Conservation (phyloP, 1,140 invertebrate genomes). For the Adelges cooleyi region DNA sequence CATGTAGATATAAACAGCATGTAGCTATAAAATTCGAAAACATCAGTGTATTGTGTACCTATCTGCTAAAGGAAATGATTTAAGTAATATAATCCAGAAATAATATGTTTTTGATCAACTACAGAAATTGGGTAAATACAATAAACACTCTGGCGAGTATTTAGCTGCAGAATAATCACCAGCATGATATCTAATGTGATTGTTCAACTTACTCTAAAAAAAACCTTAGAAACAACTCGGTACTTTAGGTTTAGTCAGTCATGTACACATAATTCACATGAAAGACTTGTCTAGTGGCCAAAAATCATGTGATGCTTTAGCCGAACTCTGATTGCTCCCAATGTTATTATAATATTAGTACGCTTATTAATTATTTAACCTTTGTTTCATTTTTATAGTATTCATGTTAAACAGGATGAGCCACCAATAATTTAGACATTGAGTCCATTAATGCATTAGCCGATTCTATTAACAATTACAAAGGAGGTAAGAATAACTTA, state of each 20-base stretch:
- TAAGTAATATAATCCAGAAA: slow-evolving; percentile 39
- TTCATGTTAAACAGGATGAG: slow-evolving; percentile 78
- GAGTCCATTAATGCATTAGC: slow-evolving; percentile 98
- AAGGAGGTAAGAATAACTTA: slow-evolving; percentile 52
- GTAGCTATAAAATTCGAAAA: slow-evolving; percentile 96
- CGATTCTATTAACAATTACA: slow-evolving; percentile 93
- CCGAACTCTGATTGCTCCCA: slow-evolving; percentile 87
- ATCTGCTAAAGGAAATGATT: slow-evolving; percentile 92
- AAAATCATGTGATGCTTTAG: slow-evolving; percentile 89
- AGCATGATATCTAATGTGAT: slow-evolving; percentile 84
- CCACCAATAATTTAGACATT: slow-evolving; percentile 96
- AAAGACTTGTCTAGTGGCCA: slow-evolving; percentile 96
- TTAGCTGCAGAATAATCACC: slow-evolving; percentile 90
- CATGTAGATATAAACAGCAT: slow-evolving; percentile 81
- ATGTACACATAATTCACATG: slow-evolving; percentile 96
- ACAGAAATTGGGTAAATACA: slow-evolving; percentile 93
- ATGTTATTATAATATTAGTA: slow-evolving; percentile 89
- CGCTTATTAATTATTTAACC: too few relatives aligned
- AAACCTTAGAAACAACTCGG: slow-evolving; percentile 90
- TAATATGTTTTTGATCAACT: slow-evolving; percentile 32
- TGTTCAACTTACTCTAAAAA: slow-evolving; percentile 90
- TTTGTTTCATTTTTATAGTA: too few relatives aligned
- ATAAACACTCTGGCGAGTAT: slow-evolving; percentile 98
- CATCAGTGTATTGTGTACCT: slow-evolving; percentile 96
- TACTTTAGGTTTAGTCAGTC: slow-evolving; percentile 85